Evolutionary conservation across 2,888 invertebrate species (phyloP).

Genomic region (Chrysolina haemoptera): DNA sequence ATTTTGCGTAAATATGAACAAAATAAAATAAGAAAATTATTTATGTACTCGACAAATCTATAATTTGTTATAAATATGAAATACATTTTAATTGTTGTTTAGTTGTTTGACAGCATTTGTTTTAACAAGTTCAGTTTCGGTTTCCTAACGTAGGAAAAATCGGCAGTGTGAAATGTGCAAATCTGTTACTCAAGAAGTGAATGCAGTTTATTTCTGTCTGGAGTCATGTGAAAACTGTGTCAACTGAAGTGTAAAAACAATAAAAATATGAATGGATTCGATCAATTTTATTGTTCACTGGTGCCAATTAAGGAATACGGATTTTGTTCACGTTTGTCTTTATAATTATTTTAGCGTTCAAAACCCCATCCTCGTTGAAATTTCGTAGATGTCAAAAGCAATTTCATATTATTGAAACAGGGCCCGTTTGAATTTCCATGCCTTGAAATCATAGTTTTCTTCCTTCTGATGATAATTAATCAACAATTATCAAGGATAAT

Average conservation of each 20-base stretch:
- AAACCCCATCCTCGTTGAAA: too few relatives aligned
- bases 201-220: slow-evolving; percentile 35
- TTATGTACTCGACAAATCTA: slow-evolving; percentile 60
- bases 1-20: slow-evolving; percentile 65
- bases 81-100: slow-evolving; percentile 66
- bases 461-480: too few relatives aligned
- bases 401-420: too few relatives aligned
- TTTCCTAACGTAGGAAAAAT: slow-evolving; percentile 29
- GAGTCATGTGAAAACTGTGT: slow-evolving; percentile 49
- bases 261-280: slow-evolving; percentile 28
- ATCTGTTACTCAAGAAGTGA: slow-evolving; percentile 46
- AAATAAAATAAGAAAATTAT: slow-evolving; percentile 65
- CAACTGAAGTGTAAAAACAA: slow-evolving; percentile 46
- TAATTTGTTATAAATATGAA: slow-evolving; percentile 68
- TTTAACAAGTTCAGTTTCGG: slow-evolving; percentile 35
- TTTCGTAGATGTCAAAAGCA: too few relatives aligned
- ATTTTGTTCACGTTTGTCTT: neutral
- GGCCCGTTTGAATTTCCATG: too few relatives aligned
- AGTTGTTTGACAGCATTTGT: slow-evolving; percentile 63
- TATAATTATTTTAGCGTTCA: too few relatives aligned
- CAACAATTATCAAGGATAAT: too few relatives aligned
- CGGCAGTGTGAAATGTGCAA: slow-evolving; percentile 36
- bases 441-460: too few relatives aligned
- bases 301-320: neutral
- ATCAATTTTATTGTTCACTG: slow-evolving; percentile 10